phyloP scores from a whole-genome alignment of 2,113 vertebrate species.

The Pygoscelis antarcticus region DNA sequence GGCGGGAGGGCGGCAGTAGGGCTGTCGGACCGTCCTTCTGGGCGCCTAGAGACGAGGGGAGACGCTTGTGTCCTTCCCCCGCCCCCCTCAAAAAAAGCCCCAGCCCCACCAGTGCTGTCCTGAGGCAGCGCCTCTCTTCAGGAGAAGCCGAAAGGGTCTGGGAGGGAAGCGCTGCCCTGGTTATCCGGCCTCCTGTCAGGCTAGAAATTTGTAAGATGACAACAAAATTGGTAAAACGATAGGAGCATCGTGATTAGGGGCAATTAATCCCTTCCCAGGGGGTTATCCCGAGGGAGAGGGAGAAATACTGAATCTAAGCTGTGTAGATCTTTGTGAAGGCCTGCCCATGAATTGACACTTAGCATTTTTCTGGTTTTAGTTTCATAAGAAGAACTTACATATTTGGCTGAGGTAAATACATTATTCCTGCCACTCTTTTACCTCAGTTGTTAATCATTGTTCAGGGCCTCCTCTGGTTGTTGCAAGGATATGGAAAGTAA shows the following conservation, averaged over 20 bases:
- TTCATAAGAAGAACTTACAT: not conserved
- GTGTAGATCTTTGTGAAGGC: not conserved
- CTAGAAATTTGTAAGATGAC: not conserved
- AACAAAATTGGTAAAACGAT: not conserved
- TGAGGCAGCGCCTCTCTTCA: not conserved
- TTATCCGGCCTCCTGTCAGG: not conserved
- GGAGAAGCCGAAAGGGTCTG: not conserved
- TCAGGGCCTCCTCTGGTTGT: not conserved
- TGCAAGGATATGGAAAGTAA: not conserved
- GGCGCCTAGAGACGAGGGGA: rapidly evolving
- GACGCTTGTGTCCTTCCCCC: rapidly evolving
- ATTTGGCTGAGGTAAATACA: not conserved
- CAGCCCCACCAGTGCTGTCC: not conserved
- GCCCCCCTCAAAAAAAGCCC: not conserved
- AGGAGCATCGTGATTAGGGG: rapidly evolving
- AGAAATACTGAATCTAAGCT: not conserved
- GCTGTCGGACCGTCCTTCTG: rapidly evolving
- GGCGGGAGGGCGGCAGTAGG: rapidly evolving
- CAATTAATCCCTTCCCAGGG: not conserved
- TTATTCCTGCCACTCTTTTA: not conserved
- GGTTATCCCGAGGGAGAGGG: rapidly evolving
- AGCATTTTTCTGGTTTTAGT: not conserved
- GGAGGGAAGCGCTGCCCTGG: not conserved
- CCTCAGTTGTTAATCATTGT: not conserved
- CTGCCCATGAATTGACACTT: not conserved